Base-by-base conservation (phyloP, 2,888 invertebrate species). In the Lochmaea crataegi region DNA sequence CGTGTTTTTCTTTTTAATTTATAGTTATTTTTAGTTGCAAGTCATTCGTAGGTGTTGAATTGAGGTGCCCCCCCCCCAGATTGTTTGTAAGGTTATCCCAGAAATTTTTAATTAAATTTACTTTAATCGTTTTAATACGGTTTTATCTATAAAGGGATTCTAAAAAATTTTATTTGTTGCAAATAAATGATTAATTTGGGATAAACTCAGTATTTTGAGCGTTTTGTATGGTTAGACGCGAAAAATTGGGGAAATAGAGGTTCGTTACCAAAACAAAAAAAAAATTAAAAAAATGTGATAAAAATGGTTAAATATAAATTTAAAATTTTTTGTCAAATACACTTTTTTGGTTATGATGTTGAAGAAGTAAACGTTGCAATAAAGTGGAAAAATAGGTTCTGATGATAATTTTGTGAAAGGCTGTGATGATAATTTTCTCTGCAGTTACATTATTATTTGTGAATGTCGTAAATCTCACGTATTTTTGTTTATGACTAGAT, bases 281-380 rank as follows among this genome's bases (percentile, higher is more conserved):
- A 42, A 42, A 76, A 71, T 69, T 60, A 72, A 70, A 71, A 38
- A 72, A 73, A 71, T 76, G 76, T 76, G 76, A 76, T 76, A 74
- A 75, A 76, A 74, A 72, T 76, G 74, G 74, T 73, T 60, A 63
- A 42, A 63, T 63, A 38, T 18, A 18, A 71, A 68, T 60, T 51
- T 64, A 57, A 70, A 74, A 48, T 61, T 68, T 72, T 32, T 42
- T 56, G 69, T 72, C 56, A 53, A 45, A 65, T 18, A 56, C 51
- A 56, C 69, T 70, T 72, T 68, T 61, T 65, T 61, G 65, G 48
- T 69, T 68, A 63, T 57, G 38, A 58, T 18, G 65, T 65, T 57
- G 58, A 57, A 22, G 56, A 53, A 58, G 51, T 68, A 45, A 56
- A 69, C 56, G 60, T 22, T 57, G 68, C 41, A 11, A 41, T 42